A percentile compares a stretch with the other conserved stretches of the same genome.
phyloP scores from a whole-genome alignment of 2,888 invertebrate species.

The Lochmaea crataegi region DNA sequence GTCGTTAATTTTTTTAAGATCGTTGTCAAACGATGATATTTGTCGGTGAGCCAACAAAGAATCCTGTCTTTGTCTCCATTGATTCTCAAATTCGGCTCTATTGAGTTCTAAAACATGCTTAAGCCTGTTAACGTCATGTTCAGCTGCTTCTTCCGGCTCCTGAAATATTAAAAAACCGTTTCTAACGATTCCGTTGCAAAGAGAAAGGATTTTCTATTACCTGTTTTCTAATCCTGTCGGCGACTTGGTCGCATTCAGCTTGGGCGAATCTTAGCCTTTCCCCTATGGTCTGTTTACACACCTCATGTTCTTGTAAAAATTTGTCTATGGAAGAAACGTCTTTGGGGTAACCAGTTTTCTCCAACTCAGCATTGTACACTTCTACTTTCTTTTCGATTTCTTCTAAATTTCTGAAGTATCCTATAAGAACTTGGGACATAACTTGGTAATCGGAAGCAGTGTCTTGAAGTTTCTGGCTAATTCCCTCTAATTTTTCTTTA shows the following conservation, averaged over 20 bases:
- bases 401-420: slow-evolving; percentile 76
- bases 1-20: slow-evolving; percentile 76
- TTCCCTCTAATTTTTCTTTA: slow-evolving; percentile 73
- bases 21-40: slow-evolving; percentile 75
- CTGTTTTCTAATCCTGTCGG: slow-evolving; percentile 76
- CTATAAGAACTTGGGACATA: slow-evolving; percentile 76
- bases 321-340: slow-evolving; percentile 68
- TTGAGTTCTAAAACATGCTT: slow-evolving; percentile 72
- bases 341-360: slow-evolving; percentile 61
- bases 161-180: slow-evolving; percentile 54
- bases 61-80: slow-evolving; percentile 71
- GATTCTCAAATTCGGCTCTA: slow-evolving; percentile 73
- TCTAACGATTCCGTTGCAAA: neutral
- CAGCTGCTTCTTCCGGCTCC: slow-evolving; percentile 75
- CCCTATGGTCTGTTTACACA: slow-evolving; percentile 72
- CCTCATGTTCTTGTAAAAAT: slow-evolving; percentile 73
- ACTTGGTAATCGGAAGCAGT: slow-evolving; percentile 79
- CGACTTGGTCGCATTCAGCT: slow-evolving; percentile 76
- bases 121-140: slow-evolving; percentile 77
- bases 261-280: slow-evolving; percentile 75
- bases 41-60: slow-evolving; percentile 73
- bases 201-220: slow-evolving; percentile 44
- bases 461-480: slow-evolving; percentile 74
- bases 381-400: slow-evolving; percentile 73
- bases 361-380: slow-evolving; percentile 67